These are phyloP conservation scores for Cosmopolites sordidus DNA, from an alignment of 2,888 invertebrate species.

Conservation along the genomic window DNA sequence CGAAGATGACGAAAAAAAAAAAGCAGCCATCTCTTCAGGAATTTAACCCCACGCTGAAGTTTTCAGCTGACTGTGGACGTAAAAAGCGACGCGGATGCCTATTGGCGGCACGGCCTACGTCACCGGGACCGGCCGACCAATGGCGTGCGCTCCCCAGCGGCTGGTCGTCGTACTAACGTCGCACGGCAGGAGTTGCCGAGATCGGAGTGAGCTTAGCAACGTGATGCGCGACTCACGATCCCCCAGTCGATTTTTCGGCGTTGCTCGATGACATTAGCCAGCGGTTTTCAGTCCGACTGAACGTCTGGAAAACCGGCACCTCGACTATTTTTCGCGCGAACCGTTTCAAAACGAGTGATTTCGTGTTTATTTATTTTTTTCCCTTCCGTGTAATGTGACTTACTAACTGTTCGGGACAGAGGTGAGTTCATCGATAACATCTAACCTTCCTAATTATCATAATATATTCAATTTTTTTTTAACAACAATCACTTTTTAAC, in stretches of 20 bases:
- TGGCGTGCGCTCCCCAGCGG: conserved; percentile 46
- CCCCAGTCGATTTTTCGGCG: conserved; percentile 29
- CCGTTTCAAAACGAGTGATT: not conserved
- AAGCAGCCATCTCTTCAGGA: conserved; percentile 21
- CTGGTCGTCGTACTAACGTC: conserved; percentile 47
- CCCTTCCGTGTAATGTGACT: conserved; percentile 21
- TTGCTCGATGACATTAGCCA: conserved; percentile 24
- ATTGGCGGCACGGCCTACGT: conserved; percentile 46
- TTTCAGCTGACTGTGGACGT: conserved; percentile 47
- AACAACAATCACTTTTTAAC: too few relatives aligned
- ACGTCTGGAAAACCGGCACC: conserved; percentile 19
- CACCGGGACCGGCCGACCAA: conserved; percentile 46
- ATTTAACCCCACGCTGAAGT: conserved; percentile 42
- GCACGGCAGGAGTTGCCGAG: conserved; percentile 45
- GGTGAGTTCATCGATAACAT: conserved; percentile 26
- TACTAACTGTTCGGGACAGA: conserved; percentile 13
- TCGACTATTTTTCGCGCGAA: not conserved
- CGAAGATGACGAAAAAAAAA: conserved; percentile 9
- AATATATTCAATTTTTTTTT: too few relatives aligned
- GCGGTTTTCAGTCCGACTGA: conserved; percentile 23
- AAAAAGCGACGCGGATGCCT: conserved; percentile 42
- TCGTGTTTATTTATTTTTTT: conserved; percentile 6
- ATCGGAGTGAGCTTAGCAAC: conserved; percentile 42
- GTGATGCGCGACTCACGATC: conserved; percentile 43
- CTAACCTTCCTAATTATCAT: conserved; percentile 9